Evolutionary conservation across 64 coral and sea anemone genomes (phyloP), one percentile per base, ranked within the genome.

Genomic region (Stylophora pistillata): DNA sequence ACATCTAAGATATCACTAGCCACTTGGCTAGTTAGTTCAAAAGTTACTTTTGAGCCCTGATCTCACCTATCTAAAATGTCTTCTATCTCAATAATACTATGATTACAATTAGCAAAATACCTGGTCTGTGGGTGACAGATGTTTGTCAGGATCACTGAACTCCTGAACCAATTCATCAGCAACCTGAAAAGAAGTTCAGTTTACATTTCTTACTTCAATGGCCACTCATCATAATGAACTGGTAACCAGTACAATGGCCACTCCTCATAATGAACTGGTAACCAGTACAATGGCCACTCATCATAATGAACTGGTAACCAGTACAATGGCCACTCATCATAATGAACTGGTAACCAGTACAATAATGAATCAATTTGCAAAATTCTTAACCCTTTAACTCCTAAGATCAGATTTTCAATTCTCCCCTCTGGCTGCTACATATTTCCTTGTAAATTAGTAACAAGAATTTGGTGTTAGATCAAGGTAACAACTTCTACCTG

Each of bases 111-210:
- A 1, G 21, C 23, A 25, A 28, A 9, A 10, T 88, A 99, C 97
- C 97, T 99, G 97, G 77, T 99, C 97, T 14, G 97, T 95, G 0
- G 94, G 97, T 70, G 93, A 95, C 34, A 99, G 78, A 88, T 95
- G 97, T 85, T 99, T 99, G 27, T 99, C 97, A 53, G 97, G 97
- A 82, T 99, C 97, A 95, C 97, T 99, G 56, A 99, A 99, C 77
- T 99, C 97, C 78, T 94, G 97, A 6, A 99, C 97, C 56, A 99
- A 85, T 73, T 99, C 97, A 93, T 99, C 97, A 47, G 97, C 97
- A 90, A 99, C 96, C 96, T 98, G 62, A 31, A 91, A 90, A 3
- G 5, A 30, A 89, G 10, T n/a, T 47, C 30, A 4, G 41, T 16
- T 32, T 1, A 7, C 23, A 17, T 14, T 79, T 60, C 6, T 29